Base-by-base conservation (phyloP, 1,140 invertebrate species). In the Hermetia illucens region DNA sequence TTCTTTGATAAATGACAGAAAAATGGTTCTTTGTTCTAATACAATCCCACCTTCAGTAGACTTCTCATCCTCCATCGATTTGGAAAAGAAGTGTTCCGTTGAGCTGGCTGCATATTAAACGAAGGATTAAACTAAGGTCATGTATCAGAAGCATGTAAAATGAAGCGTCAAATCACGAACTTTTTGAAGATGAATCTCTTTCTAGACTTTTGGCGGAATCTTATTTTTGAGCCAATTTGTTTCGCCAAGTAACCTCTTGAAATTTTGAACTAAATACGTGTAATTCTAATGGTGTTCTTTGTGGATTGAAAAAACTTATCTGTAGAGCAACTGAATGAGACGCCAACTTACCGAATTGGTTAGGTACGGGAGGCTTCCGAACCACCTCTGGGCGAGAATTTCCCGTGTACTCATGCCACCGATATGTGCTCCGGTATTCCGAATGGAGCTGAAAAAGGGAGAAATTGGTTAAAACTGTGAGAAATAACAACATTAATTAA, bases 361-460 rank as follows among this genome's bases (percentile, higher is more conserved):
- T 66, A 59, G 59, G 70, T 57, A 60, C 69, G 64, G 62, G 69
- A 55, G 62, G 66, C 49, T 62, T 66, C 59, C 66, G 72, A 53
- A 65, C 57, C 62, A 67, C 66, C 66, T 65, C 52, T 55, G 76
- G 72, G 61, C 76, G 65, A 62, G 74, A 69, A 59, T 74, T 62
- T 34, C 77, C 77, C 40, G 80, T 82, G 68, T 82, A 85, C 62
- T 87, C 82, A 73, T 89, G 83, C 85, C 85, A 89, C 75, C 80
- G 75, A 72, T 87, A 89, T 47, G 84, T 88, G 73, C 83, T 88
- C 69, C 82, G 71, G 66, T 89, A 89, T 64, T 89, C 84, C 52
- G 83, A 87, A 68, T 88, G 83, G 69, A 87, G 74, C 81, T 89
- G 73, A 72, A 71, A 53, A 53, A 43, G 65, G 36, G n/a, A 43